Conservation (phyloP, 2,888 invertebrate species). For the Seladonia tumulorum region DNA sequence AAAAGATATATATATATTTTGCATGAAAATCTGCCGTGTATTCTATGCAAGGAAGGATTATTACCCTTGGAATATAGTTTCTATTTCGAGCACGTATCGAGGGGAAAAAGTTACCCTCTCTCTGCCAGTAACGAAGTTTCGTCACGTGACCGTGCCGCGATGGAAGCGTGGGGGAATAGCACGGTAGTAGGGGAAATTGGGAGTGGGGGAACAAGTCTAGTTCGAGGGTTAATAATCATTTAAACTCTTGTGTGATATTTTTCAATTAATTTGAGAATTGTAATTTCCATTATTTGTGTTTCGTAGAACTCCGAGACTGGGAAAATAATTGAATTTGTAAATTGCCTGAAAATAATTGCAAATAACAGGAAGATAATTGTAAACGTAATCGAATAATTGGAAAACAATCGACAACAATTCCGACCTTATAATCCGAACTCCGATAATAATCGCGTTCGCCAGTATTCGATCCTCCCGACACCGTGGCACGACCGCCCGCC, state of each 20-base stretch:
- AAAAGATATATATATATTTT: no score
- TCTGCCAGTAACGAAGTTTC: no score
- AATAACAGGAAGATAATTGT: background rate
- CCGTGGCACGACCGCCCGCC: background rate
- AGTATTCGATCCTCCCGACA: conserved; percentile 23
- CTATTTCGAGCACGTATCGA: no score
- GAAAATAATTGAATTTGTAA: background rate
- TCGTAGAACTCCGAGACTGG: background rate
- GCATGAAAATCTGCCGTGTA: no score
- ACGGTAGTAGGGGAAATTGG: no score
- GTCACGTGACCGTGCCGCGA: no score
- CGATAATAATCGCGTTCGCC: conserved; percentile 13
- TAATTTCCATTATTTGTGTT: background rate
- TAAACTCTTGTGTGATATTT: background rate
- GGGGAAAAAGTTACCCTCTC: no score
- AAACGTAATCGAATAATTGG: background rate
- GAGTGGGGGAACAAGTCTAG: no score
- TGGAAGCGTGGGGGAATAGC: no score
- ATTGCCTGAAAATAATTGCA: background rate
- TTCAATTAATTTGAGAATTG: background rate
- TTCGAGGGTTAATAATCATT: background rate
- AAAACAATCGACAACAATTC: background rate
- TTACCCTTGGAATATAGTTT: no score
- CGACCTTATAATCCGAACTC: background rate
- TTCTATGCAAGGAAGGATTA: no score